A percentile compares a stretch with the other conserved stretches of the same genome.
These are phyloP conservation scores for Tyrannus savana DNA, from an alignment of 2,113 vertebrate species.

Conservation along the genomic window DNA sequence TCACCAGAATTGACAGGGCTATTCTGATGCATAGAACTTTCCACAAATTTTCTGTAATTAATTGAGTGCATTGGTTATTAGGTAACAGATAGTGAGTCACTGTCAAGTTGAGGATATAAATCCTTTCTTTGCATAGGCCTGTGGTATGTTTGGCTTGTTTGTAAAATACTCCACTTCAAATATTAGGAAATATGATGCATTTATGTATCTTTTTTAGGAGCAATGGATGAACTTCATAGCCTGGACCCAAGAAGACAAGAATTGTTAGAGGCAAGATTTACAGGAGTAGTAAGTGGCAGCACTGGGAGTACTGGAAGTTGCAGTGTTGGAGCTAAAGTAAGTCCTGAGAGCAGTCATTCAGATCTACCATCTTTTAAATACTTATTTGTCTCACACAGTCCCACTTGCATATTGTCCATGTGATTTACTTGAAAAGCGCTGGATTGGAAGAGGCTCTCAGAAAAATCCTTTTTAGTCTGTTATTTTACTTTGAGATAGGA, in stretches of 20 bases:
- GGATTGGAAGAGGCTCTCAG: neutral
- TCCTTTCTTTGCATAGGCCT: neutral
- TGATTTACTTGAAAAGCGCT: neutral
- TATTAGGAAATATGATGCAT: neutral
- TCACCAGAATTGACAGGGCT: neutral
- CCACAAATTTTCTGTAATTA: neutral
- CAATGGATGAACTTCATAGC: constrained; percentile 99
- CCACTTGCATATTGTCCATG: neutral
- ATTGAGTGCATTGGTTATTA: neutral
- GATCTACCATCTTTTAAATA: neutral
- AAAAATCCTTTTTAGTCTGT: neutral
- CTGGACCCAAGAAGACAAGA: constrained; percentile 98
- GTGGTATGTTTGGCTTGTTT: neutral
- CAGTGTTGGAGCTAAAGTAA: constrained; percentile 96
- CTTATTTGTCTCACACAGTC: neutral
- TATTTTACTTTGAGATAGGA: neutral
- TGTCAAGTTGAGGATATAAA: neutral
- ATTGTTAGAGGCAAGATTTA: constrained; percentile 96
- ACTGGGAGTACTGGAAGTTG: constrained; percentile 96
- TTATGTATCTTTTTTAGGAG: constrained; percentile 77
- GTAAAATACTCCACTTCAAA: constrained; percentile 4
- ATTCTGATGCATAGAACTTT: neutral
- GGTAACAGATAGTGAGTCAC: neutral
- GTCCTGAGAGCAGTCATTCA: constrained; percentile 51
- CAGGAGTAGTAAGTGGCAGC: constrained; percentile 93